These are phyloP conservation scores for Sciurus carolinensis DNA, from an alignment of 2,797 vertebrate species.

Conservation along the genomic window DNA sequence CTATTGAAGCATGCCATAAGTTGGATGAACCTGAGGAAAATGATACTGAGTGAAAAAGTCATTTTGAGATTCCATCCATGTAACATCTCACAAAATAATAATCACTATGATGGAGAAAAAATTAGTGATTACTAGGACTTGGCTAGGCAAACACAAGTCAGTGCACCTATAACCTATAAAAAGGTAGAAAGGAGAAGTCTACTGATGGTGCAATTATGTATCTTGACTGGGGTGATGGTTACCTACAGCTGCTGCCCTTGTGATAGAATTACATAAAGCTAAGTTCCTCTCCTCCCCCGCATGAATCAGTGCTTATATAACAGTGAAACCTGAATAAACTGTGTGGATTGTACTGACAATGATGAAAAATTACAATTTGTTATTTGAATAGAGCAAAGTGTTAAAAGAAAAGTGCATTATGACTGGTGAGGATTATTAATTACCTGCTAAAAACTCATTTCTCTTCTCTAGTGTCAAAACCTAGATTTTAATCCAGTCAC, in stretches of 20 bases:
- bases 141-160: not conserved
- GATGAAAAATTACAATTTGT: not conserved
- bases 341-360: not conserved
- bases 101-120: not conserved
- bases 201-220: not conserved
- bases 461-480: conserved; percentile 2
- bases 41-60: not conserved
- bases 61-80: not conserved
- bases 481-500: not conserved
- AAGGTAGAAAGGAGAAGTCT: not conserved
- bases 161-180: not conserved
- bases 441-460: conserved; percentile 15
- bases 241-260: not conserved
- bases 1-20: not conserved
- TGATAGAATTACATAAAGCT: not conserved
- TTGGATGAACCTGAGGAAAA: not conserved
- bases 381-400: not conserved
- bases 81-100: not conserved
- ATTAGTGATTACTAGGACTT: not conserved
- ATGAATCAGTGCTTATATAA: not conserved
- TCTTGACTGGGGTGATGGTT: not conserved
- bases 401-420: conserved; percentile 9
- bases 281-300: not conserved
- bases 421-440: not conserved
- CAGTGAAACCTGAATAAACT: not conserved